Percentiles rank a stretch among this genome's conserved stretches.
These are phyloP conservation scores for Bos taurus DNA, from an alignment of 2,113 vertebrate genomes.

Conservation along the genomic window ARS-UCD2.0 NC_037351.1:56132001-56132500, in stretches of 20 bases:
- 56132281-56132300: background rate
- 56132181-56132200: background rate
- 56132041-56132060: background rate
- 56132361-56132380: background rate
- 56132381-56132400: background rate
- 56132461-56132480: background rate
- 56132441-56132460: background rate
- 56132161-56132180: background rate
- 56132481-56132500: background rate
- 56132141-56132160: background rate
- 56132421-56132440: background rate
- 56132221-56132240: background rate
- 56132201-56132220: background rate
- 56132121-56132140: background rate
- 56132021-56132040: background rate
- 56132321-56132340: background rate
- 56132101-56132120: background rate
- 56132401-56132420: background rate
- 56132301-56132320: background rate
- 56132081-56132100: background rate
- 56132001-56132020: background rate
- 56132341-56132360: background rate
- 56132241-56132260: background rate
- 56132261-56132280: background rate
- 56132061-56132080: background rate